These are phyloP conservation scores for Cheiracanthium punctorium DNA, from an alignment of 2,888 invertebrate species.

Conservation along the genomic window DNA sequence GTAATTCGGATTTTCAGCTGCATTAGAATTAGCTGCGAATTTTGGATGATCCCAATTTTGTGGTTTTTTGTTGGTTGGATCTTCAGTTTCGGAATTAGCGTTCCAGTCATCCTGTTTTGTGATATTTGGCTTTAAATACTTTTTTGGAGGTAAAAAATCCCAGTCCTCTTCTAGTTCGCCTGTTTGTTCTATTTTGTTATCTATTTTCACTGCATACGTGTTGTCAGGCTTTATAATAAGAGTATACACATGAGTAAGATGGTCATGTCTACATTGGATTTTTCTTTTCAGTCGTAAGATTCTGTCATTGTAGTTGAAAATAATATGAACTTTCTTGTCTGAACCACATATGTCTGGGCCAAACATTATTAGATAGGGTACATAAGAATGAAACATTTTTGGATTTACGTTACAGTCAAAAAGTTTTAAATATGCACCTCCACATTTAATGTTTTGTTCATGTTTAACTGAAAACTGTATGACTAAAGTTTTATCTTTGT, in stretches of 20 bases:
- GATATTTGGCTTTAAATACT: conserved; percentile 97
- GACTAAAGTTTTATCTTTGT: conserved; percentile 92
- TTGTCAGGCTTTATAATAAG: conserved; percentile 96
- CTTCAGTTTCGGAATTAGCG: conserved; percentile 93
- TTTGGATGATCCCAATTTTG: conserved; percentile 99
- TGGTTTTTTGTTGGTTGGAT: conserved; percentile 99
- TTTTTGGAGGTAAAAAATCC: conserved; percentile 98
- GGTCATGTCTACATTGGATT: conserved; percentile 98
- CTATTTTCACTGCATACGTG: conserved; percentile 96
- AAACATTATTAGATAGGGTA: conserved; percentile 98
- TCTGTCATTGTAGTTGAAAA: conserved; percentile 98
- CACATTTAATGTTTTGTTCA: conserved; percentile 99
- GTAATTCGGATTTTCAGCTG: conserved; percentile 90
- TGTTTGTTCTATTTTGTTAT: conserved; percentile 94
- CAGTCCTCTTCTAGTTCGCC: conserved; percentile 97
- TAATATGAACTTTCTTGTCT: conserved; percentile 98
- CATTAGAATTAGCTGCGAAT: conserved; percentile 89
- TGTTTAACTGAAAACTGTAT: conserved; percentile 99
- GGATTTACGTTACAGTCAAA: conserved; percentile 93
- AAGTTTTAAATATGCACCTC: conserved; percentile 92
- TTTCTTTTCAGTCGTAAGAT: conserved; percentile 98
- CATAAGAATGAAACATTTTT: conserved; percentile 97
- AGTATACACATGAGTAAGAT: conserved; percentile 97
- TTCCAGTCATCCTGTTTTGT: conserved; percentile 99
- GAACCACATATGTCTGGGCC: conserved; percentile 99